These are phyloP conservation scores for Coreius guichenoti DNA, from an alignment of 2,797 vertebrate genomes.

Conservation along the genomic window DNA sequence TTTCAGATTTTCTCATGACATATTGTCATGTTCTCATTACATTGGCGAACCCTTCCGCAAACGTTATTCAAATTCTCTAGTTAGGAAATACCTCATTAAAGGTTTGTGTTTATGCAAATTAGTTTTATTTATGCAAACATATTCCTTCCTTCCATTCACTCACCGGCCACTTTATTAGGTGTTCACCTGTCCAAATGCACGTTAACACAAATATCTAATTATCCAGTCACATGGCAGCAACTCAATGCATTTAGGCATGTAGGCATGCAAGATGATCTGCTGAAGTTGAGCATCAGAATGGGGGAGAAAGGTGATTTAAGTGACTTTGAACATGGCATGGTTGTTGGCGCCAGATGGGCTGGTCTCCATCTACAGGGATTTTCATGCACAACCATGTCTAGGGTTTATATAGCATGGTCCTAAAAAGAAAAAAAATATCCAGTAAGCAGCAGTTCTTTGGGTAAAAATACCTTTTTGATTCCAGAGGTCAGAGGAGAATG, in stretches of 20 bases:
- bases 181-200: not conserved
- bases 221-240: not conserved
- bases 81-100: not conserved
- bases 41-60: not conserved
- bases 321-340: no score
- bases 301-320: not conserved
- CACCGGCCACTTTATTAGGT: not conserved
- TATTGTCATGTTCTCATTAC: not conserved
- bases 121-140: not conserved
- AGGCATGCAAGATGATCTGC: not conserved
- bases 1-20: not conserved
- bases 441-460: not conserved
- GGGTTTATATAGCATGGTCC: not conserved
- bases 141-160: not conserved
- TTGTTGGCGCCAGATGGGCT: not conserved
- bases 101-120: not conserved
- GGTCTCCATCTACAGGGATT: not conserved
- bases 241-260: not conserved
- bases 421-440: not conserved
- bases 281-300: not conserved
- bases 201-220: not conserved
- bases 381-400: not conserved
- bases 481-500: no score
- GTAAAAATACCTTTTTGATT: not conserved
- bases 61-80: not conserved